A percentile compares a stretch with the other conserved stretches of the same genome.
Conservation (phyloP, 2,888 invertebrate genomes). For the Ochlodes sylvanus region DNA sequence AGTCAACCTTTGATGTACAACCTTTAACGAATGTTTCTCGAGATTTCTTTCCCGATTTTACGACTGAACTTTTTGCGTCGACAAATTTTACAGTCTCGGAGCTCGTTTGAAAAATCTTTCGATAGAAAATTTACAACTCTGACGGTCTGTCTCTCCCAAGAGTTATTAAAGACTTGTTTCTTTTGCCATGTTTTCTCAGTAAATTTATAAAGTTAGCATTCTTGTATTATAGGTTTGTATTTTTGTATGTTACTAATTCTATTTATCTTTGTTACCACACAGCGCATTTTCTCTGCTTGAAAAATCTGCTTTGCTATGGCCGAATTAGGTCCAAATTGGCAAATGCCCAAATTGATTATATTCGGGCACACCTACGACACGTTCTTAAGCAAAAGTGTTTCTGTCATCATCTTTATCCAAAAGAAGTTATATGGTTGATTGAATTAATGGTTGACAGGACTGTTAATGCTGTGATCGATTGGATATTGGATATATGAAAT, state of each 20-base stretch:
- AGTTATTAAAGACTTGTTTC: constrained; percentile 61
- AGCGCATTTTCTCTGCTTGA: not conserved
- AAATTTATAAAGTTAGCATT: constrained; percentile 55
- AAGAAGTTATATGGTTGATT: not conserved
- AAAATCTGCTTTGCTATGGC: not conserved
- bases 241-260: constrained; percentile 50
- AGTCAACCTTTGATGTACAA: constrained; percentile 9
- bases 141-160: constrained; percentile 50
- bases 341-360: not conserved
- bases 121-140: constrained; percentile 61
- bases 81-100: constrained; percentile 40
- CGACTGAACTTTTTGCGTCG: constrained; percentile 48
- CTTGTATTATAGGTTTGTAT: constrained; percentile 54
- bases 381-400: not conserved
- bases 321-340: not conserved
- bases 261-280: not conserved
- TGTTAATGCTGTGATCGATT: constrained; percentile 40
- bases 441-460: constrained; percentile 22
- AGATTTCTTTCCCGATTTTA: constrained; percentile 47
- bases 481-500: constrained; percentile 29
- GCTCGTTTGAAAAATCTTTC: constrained; percentile 45
- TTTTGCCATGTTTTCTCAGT: constrained; percentile 54
- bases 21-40: constrained; percentile 7
- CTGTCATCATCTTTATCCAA: not conserved
- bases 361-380: too few species aligned